These are phyloP conservation scores for Lypha dubia DNA, from an alignment of 2,888 invertebrate species.

Conservation along the genomic window DNA sequence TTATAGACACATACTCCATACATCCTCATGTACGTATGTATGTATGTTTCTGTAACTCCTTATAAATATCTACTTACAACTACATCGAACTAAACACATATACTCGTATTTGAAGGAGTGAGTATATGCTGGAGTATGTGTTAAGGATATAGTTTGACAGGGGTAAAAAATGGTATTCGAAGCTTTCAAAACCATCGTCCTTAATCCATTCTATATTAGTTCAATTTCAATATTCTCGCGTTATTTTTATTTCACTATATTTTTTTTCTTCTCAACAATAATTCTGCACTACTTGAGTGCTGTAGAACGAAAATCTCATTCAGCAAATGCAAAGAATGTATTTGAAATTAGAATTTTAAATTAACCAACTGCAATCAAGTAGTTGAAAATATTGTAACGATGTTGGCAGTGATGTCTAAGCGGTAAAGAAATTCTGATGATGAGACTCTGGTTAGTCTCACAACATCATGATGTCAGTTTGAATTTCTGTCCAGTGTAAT, in stretches of 20 bases:
- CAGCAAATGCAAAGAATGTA: not conserved
- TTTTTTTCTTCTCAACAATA: too few relatives aligned
- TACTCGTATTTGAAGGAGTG: not conserved
- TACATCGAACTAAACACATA: not conserved
- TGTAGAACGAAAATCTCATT: not conserved
- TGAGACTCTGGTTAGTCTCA: too few relatives aligned
- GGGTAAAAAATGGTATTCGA: conserved; percentile 10
- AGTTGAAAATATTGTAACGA: too few relatives aligned
- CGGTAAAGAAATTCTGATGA: too few relatives aligned
- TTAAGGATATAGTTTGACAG: conserved; percentile 37
- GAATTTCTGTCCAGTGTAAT: too few relatives aligned
- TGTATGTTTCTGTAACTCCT: not conserved
- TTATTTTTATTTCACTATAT: conserved; percentile 32
- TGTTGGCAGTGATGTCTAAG: too few relatives aligned
- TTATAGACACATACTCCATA: not conserved
- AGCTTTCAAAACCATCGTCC: conserved; percentile 54
- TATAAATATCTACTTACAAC: not conserved
- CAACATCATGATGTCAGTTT: too few relatives aligned
- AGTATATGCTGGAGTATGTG: not conserved
- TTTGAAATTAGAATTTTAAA: too few relatives aligned
- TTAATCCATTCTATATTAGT: conserved; percentile 72
- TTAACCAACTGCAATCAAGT: too few relatives aligned
- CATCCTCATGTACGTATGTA: not conserved
- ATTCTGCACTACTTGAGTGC: conserved; percentile 13
- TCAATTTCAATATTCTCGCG: conserved; percentile 73